Base-by-base conservation (phyloP, 2,888 invertebrate species). In the Julus scandinavius region DNA sequence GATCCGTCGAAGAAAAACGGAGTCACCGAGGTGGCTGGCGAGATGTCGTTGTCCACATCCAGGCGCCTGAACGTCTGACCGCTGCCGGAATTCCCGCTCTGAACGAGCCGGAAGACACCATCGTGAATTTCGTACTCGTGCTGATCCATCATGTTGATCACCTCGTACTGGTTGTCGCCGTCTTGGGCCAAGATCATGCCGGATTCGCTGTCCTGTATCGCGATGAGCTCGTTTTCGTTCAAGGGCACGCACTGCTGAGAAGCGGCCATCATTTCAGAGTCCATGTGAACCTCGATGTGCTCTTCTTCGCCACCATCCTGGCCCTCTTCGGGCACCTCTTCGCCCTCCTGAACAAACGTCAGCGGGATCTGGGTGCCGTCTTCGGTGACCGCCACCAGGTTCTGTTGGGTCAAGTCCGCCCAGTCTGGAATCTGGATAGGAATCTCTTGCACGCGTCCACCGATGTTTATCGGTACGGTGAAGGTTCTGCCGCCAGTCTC, bases 381-480 rank as follows among this genome's bases (percentile, higher is more conserved):
- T 45, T 87, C 87, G 15, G 87, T 49, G 15, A 87, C 50, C 13
- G 87, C 87, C 40, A 87, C 87, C 11, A 87, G 45, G 58, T n/a
- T 45, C n/a, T 87, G 87, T 17, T 87, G 83, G 15, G 45, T 17
- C 29, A 87, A 20, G n/a, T 87, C 84, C 7, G 87, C 80, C 87
- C 87, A 87, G 40, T 87, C 87, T 11, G 87, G 49, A n/a, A 87
- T n/a, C 83, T 87, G 80, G 29, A 87, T 83, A 15, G 87, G 87
- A 49, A 87, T n/a, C 38, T 87, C 41, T 41, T 87, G 87, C 17
- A 83, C 50, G n/a, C 49, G 58, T n/a, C 50, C 83, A 11, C 58
- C 87, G 1, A 85, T 45, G 45, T 29, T 83, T 1, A 87, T 38
- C 20, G 87, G 84, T 6, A 87, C 45, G 15, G 87, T 83, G 20